A percentile compares a stretch with the other conserved stretches of the same genome.
phyloP scores from a whole-genome alignment of 2,888 invertebrate genomes.

The Antheraea yamamai region DNA sequence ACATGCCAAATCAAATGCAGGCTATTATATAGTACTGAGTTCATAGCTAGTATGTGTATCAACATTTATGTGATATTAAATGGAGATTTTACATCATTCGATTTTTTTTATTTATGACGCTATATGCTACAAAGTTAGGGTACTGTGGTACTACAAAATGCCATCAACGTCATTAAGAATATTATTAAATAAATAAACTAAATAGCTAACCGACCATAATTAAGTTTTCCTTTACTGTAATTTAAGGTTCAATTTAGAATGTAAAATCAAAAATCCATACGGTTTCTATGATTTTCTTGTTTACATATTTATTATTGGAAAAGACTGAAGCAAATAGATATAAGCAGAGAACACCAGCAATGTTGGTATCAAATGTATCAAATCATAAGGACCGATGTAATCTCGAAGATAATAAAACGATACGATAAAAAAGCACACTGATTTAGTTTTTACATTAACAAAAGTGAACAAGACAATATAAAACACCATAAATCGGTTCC shows the following conservation, averaged over 20 bases:
- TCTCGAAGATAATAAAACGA: slow-evolving; percentile 36
- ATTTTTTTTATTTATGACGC: not conserved
- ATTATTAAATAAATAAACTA: no score
- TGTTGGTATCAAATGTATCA: not conserved
- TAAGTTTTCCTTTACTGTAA: not conserved
- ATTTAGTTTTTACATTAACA: slow-evolving; percentile 78
- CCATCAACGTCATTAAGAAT: not conserved
- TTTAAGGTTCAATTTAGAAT: no score
- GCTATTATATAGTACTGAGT: no score
- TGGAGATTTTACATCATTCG: not conserved
- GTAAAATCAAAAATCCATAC: not conserved
- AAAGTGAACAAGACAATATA: slow-evolving; percentile 74
- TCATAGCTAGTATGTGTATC: not conserved
- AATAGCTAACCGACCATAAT: no score
- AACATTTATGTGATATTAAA: not conserved
- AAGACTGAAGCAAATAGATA: not conserved
- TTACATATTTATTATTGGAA: not conserved
- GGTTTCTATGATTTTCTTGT: not conserved
- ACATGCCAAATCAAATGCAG: no score
- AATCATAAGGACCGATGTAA: slow-evolving; percentile 22
- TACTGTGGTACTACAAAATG: not conserved
- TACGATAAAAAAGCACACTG: slow-evolving; percentile 49
- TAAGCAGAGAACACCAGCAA: not conserved
- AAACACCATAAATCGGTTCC: slow-evolving; percentile 72
- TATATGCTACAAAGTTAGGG: not conserved